phyloP scores from a whole-genome alignment of 1,140 invertebrate genomes.

The Apocrypta bakeri region DNA sequence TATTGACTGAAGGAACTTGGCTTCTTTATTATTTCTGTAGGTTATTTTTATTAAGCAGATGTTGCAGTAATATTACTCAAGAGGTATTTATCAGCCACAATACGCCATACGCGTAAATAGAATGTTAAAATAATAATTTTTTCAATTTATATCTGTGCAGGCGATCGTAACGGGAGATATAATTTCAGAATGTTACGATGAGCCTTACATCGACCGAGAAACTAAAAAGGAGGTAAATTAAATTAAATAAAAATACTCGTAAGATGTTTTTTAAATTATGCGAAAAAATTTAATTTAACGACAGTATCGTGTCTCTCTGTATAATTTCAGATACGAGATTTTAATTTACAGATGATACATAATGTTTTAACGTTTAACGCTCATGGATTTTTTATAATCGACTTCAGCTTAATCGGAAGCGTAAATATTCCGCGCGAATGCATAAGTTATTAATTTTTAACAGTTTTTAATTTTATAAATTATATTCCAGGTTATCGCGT shows the following conservation, averaged over 20 bases:
- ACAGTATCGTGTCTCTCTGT: too few relatives aligned
- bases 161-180: conserved; percentile 9
- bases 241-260: not conserved
- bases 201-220: not conserved
- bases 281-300: too few relatives aligned
- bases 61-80: too few relatives aligned
- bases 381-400: not conserved
- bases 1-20: too few relatives aligned
- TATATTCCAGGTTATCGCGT: conserved; percentile 70
- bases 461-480: not conserved
- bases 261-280: too few relatives aligned
- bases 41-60: too few relatives aligned
- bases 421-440: not conserved
- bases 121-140: too few relatives aligned
- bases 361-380: not conserved
- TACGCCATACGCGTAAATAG: too few relatives aligned
- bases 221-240: not conserved
- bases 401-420: not conserved
- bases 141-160: too few relatives aligned
- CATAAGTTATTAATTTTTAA: not conserved
- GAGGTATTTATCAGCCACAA: too few relatives aligned
- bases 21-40: too few relatives aligned
- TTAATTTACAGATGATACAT: not conserved
- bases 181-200: conserved; percentile 1
- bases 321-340: not conserved